Evolutionary conservation across 2,888 invertebrate genomes (phyloP).

Genomic region (Unio delphinus): DNA sequence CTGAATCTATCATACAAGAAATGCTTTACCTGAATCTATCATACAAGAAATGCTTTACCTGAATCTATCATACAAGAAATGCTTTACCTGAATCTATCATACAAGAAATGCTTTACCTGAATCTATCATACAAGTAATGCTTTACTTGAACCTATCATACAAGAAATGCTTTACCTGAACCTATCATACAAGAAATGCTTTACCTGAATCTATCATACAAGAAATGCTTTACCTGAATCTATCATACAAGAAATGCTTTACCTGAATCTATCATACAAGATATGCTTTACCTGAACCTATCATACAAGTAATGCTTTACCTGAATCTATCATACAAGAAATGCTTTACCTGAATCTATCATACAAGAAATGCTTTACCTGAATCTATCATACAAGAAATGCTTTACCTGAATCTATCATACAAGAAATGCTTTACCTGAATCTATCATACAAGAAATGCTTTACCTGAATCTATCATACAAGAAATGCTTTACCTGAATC

Average conservation of each 20-base stretch:
- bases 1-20: background rate
- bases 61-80: background rate
- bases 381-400: no score
- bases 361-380: no score
- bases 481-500: no score
- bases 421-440: no score
- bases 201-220: slow-evolving; percentile 17
- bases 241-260: slow-evolving; percentile 1
- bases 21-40: slow-evolving; percentile 14
- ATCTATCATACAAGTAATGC: background rate
- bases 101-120: slow-evolving; percentile 15
- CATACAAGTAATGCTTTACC: no score
- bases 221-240: slow-evolving; percentile 15
- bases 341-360: no score
- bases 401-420: no score
- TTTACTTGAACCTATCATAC: slow-evolving; percentile 15
- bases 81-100: slow-evolving; percentile 16
- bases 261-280: slow-evolving; percentile 9
- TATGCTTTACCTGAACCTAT: no score
- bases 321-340: no score
- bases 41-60: slow-evolving; percentile 15
- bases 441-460: no score
- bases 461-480: no score
- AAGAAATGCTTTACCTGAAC: slow-evolving; percentile 15
- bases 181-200: background rate